phyloP scores from a whole-genome alignment of 2,113 vertebrate species.

The Charina bottae region DNA sequence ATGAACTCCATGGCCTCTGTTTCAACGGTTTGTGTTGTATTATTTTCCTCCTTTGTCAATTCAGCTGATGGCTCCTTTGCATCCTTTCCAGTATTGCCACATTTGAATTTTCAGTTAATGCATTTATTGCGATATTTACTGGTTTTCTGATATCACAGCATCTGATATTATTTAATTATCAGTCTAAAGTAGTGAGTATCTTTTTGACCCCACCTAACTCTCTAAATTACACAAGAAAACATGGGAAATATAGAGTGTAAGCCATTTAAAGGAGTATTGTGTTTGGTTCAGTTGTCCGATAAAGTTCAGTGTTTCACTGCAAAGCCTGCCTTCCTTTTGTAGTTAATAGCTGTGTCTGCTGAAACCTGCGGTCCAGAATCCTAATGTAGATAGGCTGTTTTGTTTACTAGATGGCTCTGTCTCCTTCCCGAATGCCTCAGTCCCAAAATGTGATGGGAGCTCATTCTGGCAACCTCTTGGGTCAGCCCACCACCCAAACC shows the following conservation, averaged over 20 bases:
- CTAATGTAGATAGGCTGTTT: neutral
- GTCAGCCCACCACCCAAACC: slow-evolving; percentile 83
- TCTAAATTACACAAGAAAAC: neutral
- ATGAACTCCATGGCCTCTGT: slow-evolving; percentile 91
- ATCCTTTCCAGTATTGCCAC: neutral
- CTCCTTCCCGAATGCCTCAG: slow-evolving; percentile 92
- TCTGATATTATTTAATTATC: too few relatives aligned
- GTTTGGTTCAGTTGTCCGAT: neutral
- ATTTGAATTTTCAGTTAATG: slow-evolving; percentile 16
- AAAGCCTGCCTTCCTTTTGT: neutral
- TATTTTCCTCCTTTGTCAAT: neutral
- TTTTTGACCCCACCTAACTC: neutral
- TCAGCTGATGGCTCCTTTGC: neutral
- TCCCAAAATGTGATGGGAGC: slow-evolving; percentile 87
- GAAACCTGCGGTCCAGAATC: neutral
- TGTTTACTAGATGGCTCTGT: slow-evolving; percentile 88
- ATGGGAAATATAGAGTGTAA: neutral
- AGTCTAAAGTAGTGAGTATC: too few relatives aligned
- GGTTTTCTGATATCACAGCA: neutral
- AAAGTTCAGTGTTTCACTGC: neutral
- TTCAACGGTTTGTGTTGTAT: slow-evolving; percentile 79
- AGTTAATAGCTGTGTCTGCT: too few relatives aligned
- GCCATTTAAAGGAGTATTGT: neutral
- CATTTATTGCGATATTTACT: neutral
- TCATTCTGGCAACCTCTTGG: slow-evolving; percentile 86